These are phyloP conservation scores for Tor tambroides DNA, from an alignment of 2,113 vertebrate species.

Conservation along the genomic window DNA sequence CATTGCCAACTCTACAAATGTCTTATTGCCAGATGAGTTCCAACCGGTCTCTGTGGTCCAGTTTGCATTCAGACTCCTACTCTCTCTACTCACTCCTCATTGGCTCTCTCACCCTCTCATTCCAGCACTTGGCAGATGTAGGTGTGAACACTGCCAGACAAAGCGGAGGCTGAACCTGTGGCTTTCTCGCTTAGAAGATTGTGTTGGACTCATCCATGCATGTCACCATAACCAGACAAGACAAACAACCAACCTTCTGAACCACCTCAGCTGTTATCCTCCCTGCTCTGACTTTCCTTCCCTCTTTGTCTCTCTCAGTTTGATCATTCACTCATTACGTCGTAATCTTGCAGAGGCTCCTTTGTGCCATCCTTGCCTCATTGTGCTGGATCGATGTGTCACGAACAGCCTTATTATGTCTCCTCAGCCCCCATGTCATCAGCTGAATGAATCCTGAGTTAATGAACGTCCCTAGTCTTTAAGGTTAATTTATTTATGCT, in stretches of 20 bases:
- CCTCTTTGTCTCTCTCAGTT: conserved; percentile 16
- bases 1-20: conserved; percentile 17
- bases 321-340: conserved; percentile 67
- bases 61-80: conserved; percentile 10
- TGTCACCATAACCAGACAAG: conserved; percentile 31
- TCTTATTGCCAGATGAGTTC: conserved; percentile 14
- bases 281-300: conserved; percentile 48
- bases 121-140: conserved; percentile 30
- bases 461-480: conserved; percentile 68
- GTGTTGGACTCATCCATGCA: conserved; percentile 25
- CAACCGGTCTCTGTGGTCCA: conserved; percentile 19
- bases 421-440: conserved; percentile 52
- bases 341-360: conserved; percentile 68
- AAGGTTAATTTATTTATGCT: conserved; percentile 65
- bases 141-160: conserved; percentile 39
- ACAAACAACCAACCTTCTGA: conserved; percentile 25
- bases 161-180: conserved; percentile 16
- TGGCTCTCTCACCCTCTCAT: not conserved
- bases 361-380: conserved; percentile 64
- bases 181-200: conserved; percentile 6
- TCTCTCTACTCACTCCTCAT: not conserved
- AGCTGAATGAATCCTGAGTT: conserved; percentile 61
- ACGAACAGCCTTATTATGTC: conserved; percentile 56
- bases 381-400: conserved; percentile 70
- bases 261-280: conserved; percentile 29